Conservation (phyloP, 2,888 invertebrate species). For the Dicranocentrus wangi region DNA sequence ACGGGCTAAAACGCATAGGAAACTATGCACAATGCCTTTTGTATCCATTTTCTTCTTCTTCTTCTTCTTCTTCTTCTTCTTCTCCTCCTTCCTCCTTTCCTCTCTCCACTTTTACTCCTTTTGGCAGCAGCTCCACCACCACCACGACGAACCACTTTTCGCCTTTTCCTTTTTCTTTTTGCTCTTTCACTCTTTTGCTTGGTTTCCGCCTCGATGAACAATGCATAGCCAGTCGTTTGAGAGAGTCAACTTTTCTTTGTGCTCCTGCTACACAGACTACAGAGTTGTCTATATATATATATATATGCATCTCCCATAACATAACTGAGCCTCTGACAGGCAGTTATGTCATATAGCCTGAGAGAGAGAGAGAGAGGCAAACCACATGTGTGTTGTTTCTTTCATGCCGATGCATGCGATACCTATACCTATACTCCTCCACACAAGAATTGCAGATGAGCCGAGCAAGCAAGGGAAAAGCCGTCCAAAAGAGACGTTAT, state of each 20-base stretch:
- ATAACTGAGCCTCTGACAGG: background rate
- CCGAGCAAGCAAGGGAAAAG: too few relatives aligned
- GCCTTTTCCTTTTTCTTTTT: conserved; percentile 56
- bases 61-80: conserved; percentile 41
- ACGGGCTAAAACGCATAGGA: background rate
- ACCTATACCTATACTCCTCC: too few relatives aligned
- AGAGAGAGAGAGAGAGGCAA: background rate
- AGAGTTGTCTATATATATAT: background rate
- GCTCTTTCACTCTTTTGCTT: conserved; percentile 56
- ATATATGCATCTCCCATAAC: conserved; percentile 8
- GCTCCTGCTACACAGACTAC: too few relatives aligned
- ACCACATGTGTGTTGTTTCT: background rate
- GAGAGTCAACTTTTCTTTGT: conserved; percentile 56
- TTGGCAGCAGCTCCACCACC: too few relatives aligned
- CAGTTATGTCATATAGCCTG: too few relatives aligned
- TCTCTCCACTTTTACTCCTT: conserved; percentile 52
- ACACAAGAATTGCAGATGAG: too few relatives aligned
- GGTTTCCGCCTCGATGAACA: conserved; percentile 63
- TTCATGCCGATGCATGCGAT: too few relatives aligned
- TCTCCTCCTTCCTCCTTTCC: background rate
- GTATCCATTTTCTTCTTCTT: conserved; percentile 49
- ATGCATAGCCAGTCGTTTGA: conserved; percentile 59
- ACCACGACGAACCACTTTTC: conserved; percentile 57
- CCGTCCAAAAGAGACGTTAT: conserved; percentile 25
- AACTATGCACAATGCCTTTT: conserved; percentile 51